Conservation (phyloP, 2,888 invertebrate species). For the Agriopis leucophaearia region DNA sequence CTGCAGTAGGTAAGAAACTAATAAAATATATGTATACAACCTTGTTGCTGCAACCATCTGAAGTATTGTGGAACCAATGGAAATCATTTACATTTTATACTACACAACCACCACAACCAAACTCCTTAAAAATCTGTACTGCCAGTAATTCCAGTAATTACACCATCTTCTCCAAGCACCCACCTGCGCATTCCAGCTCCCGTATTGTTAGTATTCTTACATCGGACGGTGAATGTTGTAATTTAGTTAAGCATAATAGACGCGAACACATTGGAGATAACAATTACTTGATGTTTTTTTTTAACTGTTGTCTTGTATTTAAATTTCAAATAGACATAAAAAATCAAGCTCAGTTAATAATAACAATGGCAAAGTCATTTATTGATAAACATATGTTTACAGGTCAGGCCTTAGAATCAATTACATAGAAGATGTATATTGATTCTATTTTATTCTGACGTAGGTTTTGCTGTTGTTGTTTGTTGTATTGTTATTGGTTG, state of each 20-base stretch:
- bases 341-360: background rate
- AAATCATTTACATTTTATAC: background rate
- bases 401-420: too few species aligned
- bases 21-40: too few species aligned
- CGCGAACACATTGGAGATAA: background rate
- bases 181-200: constrained; percentile 51
- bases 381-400: too few species aligned
- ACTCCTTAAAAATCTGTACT: constrained; percentile 32
- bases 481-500: too few species aligned
- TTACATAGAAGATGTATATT: too few species aligned
- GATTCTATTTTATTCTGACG: too few species aligned
- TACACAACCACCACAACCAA: background rate
- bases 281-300: constrained; percentile 4
- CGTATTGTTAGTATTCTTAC: constrained; percentile 63
- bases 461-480: too few species aligned
- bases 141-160: constrained; percentile 47
- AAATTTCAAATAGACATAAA: background rate
- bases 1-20: too few species aligned
- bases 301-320: background rate
- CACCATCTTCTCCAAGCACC: constrained; percentile 44
- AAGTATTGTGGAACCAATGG: background rate
- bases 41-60: background rate
- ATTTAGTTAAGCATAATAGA: constrained; percentile 68
- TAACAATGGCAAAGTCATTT: background rate
- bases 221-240: constrained; percentile 71